These are phyloP conservation scores for Epistrophe grossulariae DNA, from an alignment of 2,888 invertebrate species.

Conservation along the genomic window DNA sequence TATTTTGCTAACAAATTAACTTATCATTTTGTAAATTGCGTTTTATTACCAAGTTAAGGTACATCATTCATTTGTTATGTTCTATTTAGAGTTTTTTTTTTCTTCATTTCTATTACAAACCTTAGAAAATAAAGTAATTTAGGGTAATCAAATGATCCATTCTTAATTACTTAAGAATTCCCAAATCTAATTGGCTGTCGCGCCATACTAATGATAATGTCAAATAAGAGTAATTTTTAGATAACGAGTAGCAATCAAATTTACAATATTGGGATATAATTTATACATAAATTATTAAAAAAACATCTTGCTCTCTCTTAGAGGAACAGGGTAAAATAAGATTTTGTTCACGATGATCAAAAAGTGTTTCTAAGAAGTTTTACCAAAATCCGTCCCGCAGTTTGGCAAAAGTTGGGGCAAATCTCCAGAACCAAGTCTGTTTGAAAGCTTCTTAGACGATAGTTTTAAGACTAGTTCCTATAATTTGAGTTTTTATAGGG, in stretches of 20 bases:
- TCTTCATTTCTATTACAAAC: neutral
- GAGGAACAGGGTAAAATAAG: no score
- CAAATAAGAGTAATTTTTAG: neutral
- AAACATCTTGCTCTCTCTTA: no score
- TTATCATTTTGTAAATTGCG: slow-evolving; percentile 7
- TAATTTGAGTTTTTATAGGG: no score
- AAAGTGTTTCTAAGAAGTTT: no score
- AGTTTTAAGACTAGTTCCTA: no score
- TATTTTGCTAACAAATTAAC: neutral
- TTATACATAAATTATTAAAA: no score
- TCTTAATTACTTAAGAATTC: slow-evolving; percentile 5
- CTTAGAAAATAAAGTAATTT: slow-evolving; percentile 6
- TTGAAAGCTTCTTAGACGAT: no score
- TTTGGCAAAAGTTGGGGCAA: no score
- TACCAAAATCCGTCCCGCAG: no score
- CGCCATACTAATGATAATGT: neutral
- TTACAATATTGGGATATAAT: neutral
- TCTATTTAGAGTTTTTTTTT: neutral
- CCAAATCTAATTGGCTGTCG: slow-evolving; percentile 2
- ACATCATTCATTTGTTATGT: neutral
- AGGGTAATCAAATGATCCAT: slow-evolving; percentile 7
- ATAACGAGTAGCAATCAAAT: neutral
- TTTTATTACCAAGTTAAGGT: neutral
- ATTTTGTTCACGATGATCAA: no score
- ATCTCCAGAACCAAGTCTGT: no score